phyloP scores from a whole-genome alignment of 2,888 invertebrate genomes.

The Drosophila lutescens region DNA sequence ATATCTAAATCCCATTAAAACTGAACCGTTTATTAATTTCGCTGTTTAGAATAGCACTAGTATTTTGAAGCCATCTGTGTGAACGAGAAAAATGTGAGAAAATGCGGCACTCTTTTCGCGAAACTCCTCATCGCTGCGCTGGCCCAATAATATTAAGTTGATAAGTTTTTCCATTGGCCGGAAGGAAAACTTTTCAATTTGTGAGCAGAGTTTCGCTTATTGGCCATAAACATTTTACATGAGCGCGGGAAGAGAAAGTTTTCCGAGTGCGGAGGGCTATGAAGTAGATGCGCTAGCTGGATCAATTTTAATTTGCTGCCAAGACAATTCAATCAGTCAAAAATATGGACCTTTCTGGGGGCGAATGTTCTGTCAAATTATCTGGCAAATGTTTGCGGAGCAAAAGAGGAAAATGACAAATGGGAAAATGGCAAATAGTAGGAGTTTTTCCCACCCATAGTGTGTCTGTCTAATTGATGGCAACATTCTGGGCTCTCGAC shows the following conservation, averaged over 20 bases:
- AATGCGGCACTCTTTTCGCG: conserved; percentile 7
- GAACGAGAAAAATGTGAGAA: background rate
- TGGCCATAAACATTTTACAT: conserved; percentile 41
- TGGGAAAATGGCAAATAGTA: conserved; percentile 19
- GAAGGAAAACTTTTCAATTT: conserved; percentile 21
- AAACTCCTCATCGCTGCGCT: background rate
- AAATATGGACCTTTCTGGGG: background rate
- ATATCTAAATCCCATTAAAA: too few species aligned
- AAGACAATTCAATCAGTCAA: conserved; percentile 60
- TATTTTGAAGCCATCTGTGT: background rate
- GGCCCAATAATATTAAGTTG: conserved; percentile 21
- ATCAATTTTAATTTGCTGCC: conserved; percentile 61
- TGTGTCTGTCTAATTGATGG: conserved; percentile 51
- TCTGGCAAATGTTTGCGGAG: conserved; percentile 37
- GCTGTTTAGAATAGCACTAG: background rate
- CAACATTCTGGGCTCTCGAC: conserved; percentile 43
- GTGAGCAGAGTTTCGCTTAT: conserved; percentile 27
- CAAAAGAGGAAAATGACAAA: conserved; percentile 16
- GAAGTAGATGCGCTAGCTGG: conserved; percentile 36
- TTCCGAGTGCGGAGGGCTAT: background rate
- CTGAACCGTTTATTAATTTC: background rate
- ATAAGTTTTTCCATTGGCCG: conserved; percentile 19
- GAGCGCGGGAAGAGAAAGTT: background rate
- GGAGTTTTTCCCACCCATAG: conserved; percentile 4
- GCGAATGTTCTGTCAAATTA: conserved; percentile 21